Conservation (phyloP, 2,113 vertebrate genomes). For the Gobio gobio region DNA sequence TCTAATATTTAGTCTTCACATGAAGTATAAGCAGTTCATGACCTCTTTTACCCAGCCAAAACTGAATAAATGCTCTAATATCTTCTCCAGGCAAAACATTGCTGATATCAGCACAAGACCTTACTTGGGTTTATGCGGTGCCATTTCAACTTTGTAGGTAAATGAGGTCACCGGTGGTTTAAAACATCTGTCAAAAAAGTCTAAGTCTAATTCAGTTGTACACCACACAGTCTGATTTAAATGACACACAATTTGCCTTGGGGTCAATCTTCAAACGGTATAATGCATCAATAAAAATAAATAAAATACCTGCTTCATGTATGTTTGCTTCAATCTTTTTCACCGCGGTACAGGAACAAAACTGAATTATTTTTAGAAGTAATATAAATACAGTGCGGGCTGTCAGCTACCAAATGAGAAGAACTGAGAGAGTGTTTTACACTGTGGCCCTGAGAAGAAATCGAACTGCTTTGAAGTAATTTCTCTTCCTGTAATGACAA, state of each 20-base stretch:
- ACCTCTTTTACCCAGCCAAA: not conserved
- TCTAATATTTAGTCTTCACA: not conserved
- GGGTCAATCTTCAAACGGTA: not conserved
- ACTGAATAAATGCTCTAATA: not conserved
- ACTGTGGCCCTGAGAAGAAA: conserved; percentile 29
- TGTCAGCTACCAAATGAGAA: conserved; percentile 21
- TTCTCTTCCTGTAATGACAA: conserved; percentile 23
- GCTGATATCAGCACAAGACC: not conserved
- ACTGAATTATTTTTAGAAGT: conserved; percentile 69
- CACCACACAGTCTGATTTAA: not conserved
- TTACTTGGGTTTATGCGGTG: not conserved
- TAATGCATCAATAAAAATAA: not conserved
- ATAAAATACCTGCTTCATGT: no score
- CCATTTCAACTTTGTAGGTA: no score
- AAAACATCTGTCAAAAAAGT: not conserved
- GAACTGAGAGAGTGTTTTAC: conserved; percentile 18
- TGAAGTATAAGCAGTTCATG: not conserved
- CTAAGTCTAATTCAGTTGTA: not conserved
- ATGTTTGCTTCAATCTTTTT: conserved; percentile 19
- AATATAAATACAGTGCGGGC: conserved; percentile 62
- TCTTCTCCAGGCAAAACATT: not conserved
- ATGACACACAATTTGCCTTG: not conserved
- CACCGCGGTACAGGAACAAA: conserved; percentile 62
- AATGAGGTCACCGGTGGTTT: not conserved
- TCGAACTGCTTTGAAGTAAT: not conserved